Base-by-base conservation (phyloP, 2,113 vertebrate species). In the Cacatua alba region DNA sequence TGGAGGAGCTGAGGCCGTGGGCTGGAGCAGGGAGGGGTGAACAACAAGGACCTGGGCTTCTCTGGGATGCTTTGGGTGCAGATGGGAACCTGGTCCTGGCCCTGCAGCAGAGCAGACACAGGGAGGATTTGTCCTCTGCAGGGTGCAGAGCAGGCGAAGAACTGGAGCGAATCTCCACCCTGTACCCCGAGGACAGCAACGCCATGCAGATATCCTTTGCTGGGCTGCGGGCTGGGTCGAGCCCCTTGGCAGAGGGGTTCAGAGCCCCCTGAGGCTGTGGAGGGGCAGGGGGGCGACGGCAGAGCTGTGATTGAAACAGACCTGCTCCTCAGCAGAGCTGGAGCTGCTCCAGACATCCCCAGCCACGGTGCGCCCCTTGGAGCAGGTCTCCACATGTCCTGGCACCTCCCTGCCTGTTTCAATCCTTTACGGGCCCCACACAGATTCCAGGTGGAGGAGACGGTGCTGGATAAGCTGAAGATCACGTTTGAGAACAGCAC, bases 201-300 rank as follows among this genome's bases (percentile, higher is more conserved):
- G 97, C 98, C 5, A 97, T 99, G 81, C 99, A 99, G 92, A 99
- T 99, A 99, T 99, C 99, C 99, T 99, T 98, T 77, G 57, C 11
- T 4, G 3, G 1, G 1, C 1, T 3, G 43, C 1, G 4, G 37
- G 60, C 35, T 16, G 41, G 43, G 17, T 10, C 1, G 1, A 11
- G 11, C 2, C 10, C 35, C 26, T 53, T 5, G 15, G 29, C 0
- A 9, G 37, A 25, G 16, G 69, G 28, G 17, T 31, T 48, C 51
- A 10, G 59, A 65, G 63, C 48, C 33, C 9, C 46, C 24, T 6
- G 2, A 0, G 13, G 63, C 53, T 26, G 29, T 3, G 9, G 44
- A 31, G 75, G 44, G 24, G 25, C 5, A 4, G 25, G 25, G 59
- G 26, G 25, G 5, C 0, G 5, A 26, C 4, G 20, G n/a, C 53